Evolutionary conservation across 2,888 invertebrate genomes (phyloP), one percentile per base, ranked within the genome.

Genomic region (Apodemia hepburni): DNA sequence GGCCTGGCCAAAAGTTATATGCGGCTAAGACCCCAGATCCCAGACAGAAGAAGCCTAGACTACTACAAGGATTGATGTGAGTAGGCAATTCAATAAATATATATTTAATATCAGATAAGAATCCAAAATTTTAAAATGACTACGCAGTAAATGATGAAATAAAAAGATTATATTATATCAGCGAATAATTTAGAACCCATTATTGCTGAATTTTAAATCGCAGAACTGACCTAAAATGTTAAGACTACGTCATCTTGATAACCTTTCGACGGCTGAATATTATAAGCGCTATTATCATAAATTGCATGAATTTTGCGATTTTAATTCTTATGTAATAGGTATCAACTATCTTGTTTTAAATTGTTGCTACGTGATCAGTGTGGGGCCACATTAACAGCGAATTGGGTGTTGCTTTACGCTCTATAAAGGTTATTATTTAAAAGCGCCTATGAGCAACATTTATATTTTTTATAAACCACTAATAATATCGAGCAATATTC

Each of bases 191-290:
- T 57, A 57, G 54, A 57, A 29, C 8, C 54, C 27, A 54, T 54
- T 54, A 54, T 27, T 54, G 54, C 54, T 54, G 54, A 57, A 29
- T 57, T 15, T 57, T 29, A 57, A 57, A 57, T 47, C 54, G 54
- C 54, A 57, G 54, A 57, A 57, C 54, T 57, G 54, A 57, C 54
- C 54, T 57, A 57, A 57, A 57, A 57, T 57, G 54, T 57, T 57
- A 57, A 57, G 27, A 57, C 54, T 57, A 57, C 54, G 54, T 57
- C 54, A 57, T 27, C 54, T 57, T 15, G 54, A 57, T 57, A 57
- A 57, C 54, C 54, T 57, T 57, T 57, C 29, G 29, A 57, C 27
- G 29, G 54, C n/a, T 54, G 15, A 57, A 57, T 22, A 22, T 51
- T 51, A 51, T 57, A 57, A 57, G n/a, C 12, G 54, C 54, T 57